Evolutionary conservation across 2,113 vertebrate genomes (phyloP), one percentile per base, ranked within the genome.

Genomic region (Gasterosteus nipponicus): DNA sequence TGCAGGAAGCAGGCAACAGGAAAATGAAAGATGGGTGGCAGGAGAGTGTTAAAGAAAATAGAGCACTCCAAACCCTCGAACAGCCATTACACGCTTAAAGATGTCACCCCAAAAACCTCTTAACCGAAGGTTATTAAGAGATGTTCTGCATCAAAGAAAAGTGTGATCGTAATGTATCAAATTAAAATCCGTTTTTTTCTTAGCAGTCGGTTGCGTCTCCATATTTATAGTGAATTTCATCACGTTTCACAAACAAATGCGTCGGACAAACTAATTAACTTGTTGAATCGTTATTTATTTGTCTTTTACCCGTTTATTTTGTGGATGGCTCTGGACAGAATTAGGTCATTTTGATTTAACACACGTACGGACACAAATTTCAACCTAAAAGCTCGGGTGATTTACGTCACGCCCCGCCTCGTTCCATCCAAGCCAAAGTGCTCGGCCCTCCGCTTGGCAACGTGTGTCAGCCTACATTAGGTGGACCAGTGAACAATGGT

Each of bases 391-490:
- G 69, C 64, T 85, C 75, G 72, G 54, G 47, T 78, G 87, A 84
- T 89, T 89, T 82, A 63, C 89, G 78, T 72, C 11, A 61, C 73
- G 78, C 57, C 81, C 83, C 65, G 58, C 88, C 76, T 77, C 53
- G 73, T 87, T 87, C 69, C 62, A 78, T 84, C 85, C 53, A 46
- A 86, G 87, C 86, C 82, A 82, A 79, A 86, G 86, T 85, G 86
- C 83, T 75, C 31, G 51, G 84, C 71, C 83, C 83, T 89, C 84
- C 72, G 83, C 88, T 85, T 78, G 86, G 86, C 89, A 88, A 88
- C 83, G 83, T 85, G 87, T 92, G 90, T 90, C 90, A 90, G 84
- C 83, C 83, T 73, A 75, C 78, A 91, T 91, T 92, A 93, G 86
- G 85, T 85, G 84, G 81, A 87, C 85, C 78, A 82, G 72, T 88